These are phyloP conservation scores for Polypterus bichir DNA, from an alignment of 2,113 vertebrate genomes.

Conservation along the genomic window DNA sequence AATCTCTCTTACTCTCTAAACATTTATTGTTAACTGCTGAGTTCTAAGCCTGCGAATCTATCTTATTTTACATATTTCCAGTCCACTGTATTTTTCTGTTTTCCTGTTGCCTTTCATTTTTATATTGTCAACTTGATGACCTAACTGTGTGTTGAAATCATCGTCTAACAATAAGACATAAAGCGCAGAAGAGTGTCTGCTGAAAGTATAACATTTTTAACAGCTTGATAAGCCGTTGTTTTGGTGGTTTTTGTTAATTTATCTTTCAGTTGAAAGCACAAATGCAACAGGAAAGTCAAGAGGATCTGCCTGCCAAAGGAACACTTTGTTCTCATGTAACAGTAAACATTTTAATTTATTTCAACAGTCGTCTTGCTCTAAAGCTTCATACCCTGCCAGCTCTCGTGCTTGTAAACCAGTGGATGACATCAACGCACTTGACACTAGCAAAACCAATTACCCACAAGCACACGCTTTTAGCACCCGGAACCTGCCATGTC, in stretches of 20 bases:
- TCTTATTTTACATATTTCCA: too few species aligned
- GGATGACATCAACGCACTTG: constrained; percentile 14
- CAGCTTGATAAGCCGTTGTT: neutral
- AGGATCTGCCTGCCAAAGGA: constrained; percentile 49
- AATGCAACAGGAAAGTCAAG: constrained; percentile 26
- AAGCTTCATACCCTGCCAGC: constrained; percentile 24
- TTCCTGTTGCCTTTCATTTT: too few species aligned
- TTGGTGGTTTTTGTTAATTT: neutral
- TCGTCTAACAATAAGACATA: constrained; percentile 2
- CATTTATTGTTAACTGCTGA: too few species aligned
- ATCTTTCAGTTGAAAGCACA: constrained; percentile 5
- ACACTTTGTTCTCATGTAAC: constrained; percentile 53
- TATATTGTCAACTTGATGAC: too few species aligned
- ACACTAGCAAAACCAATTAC: constrained; percentile 14
- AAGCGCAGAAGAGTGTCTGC: constrained; percentile 7
- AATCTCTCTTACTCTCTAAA: too few species aligned
- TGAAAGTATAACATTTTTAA: neutral
- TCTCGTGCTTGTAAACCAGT: constrained; percentile 12
- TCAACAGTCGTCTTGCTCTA: constrained; percentile 43
- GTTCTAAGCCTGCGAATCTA: too few species aligned
- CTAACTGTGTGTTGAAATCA: constrained; percentile 1
- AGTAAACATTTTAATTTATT: constrained; percentile 56
- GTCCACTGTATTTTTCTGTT: too few species aligned
- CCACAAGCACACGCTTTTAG: constrained; percentile 10
- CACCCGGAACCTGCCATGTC: constrained; percentile 12